These are phyloP conservation scores for Ctenopoma multispine DNA, from an alignment of 2,797 vertebrate species.

Conservation along the genomic window DNA sequence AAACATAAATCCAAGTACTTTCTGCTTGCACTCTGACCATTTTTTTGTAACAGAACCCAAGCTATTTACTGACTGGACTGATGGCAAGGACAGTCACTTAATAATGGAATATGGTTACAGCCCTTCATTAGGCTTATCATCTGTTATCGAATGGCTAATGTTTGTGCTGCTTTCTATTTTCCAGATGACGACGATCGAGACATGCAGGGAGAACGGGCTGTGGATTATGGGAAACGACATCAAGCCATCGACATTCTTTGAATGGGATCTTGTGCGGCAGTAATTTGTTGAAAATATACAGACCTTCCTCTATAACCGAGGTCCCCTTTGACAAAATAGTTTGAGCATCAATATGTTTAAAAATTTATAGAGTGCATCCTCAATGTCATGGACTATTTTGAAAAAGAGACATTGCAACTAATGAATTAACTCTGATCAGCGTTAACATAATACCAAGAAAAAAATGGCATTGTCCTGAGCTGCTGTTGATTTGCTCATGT, in stretches of 20 bases:
- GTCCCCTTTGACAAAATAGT: conserved; percentile 50
- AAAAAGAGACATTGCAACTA: conserved; percentile 62
- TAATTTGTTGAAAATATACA: conserved; percentile 45
- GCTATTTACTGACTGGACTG: neutral
- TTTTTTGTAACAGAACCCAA: neutral
- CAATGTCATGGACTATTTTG: conserved; percentile 65
- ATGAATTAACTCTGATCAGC: conserved; percentile 64
- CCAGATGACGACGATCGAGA: conserved; percentile 96
- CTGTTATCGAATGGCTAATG: conserved; percentile 24
- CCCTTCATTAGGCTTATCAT: neutral
- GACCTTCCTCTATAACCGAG: conserved; percentile 46
- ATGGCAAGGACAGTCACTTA: neutral
- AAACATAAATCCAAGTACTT: neutral
- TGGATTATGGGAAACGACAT: conserved; percentile 92
- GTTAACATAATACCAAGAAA: conserved; percentile 48
- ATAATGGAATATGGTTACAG: neutral
- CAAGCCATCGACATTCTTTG: conserved; percentile 91
- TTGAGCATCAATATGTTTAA: conserved; percentile 53
- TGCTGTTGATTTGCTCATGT: conserved; percentile 64
- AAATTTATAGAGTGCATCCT: conserved; percentile 51
- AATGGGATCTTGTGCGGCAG: conserved; percentile 46
- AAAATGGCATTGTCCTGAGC: conserved; percentile 53
- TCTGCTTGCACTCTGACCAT: neutral
- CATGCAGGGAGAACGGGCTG: conserved; percentile 90
- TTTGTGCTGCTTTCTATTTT: conserved; percentile 49